Evolutionary conservation across 2,113 vertebrate species (phyloP).

Genomic region (Archilochus colubris): DNA sequence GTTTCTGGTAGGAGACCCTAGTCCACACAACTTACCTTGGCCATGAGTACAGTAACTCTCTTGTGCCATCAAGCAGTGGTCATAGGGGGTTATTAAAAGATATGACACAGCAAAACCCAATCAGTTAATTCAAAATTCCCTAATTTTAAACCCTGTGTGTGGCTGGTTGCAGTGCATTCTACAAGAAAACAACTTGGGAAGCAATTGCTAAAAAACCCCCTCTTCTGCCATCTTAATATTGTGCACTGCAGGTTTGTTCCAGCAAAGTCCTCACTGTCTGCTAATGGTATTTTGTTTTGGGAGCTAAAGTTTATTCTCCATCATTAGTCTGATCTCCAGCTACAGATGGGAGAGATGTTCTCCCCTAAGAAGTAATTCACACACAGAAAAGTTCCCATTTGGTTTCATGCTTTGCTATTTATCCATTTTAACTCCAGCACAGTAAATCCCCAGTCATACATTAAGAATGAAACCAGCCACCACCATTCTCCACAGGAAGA

Average conservation of each 20-base stretch:
- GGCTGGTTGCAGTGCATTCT: not conserved
- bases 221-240: not conserved
- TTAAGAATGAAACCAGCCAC: not conserved
- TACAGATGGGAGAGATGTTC: not conserved
- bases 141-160: not conserved
- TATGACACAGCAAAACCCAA: not conserved
- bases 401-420: not conserved
- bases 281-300: not conserved
- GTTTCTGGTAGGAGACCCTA: not conserved
- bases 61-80: not conserved
- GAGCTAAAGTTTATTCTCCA: not conserved
- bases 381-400: not conserved
- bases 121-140: not conserved
- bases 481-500: not conserved
- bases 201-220: not conserved
- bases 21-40: not conserved
- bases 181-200: not conserved
- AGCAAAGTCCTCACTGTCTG: not conserved
- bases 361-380: conserved; percentile 13
- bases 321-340: not conserved
- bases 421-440: not conserved
- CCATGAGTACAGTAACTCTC: not conserved
- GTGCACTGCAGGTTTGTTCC: not conserved
- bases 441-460: not conserved
- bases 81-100: not conserved